phyloP scores from a whole-genome alignment of 2,113 vertebrate genomes.

The Hippocampus guttulatus region DNA sequence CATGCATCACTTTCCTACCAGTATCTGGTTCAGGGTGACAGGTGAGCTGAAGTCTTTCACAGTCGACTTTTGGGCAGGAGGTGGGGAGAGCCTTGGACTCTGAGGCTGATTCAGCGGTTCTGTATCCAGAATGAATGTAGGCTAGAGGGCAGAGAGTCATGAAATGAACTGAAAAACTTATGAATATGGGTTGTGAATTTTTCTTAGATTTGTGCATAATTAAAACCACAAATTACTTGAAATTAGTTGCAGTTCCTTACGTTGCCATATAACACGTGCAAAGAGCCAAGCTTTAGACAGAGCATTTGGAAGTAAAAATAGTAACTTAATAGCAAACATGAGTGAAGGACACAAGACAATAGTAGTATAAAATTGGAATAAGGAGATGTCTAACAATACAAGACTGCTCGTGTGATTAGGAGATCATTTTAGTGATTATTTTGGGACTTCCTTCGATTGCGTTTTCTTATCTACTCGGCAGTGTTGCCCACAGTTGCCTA shows the following conservation, averaged over 20 bases:
- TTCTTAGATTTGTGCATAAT: neutral
- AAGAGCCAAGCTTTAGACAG: neutral
- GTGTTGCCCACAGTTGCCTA: constrained; percentile 6
- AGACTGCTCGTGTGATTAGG: neutral
- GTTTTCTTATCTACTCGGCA: neutral
- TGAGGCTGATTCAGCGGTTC: neutral
- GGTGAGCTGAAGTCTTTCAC: too few relatives aligned
- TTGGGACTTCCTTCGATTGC: neutral
- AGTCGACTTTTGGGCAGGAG: too few relatives aligned
- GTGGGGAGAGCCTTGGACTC: too few relatives aligned
- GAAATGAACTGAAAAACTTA: too few relatives aligned
- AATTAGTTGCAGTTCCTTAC: neutral
- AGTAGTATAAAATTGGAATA: neutral
- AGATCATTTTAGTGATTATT: neutral
- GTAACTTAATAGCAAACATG: neutral
- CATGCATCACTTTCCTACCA: too few relatives aligned
- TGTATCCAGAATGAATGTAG: neutral
- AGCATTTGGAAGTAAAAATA: neutral
- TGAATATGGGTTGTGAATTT: too few relatives aligned
- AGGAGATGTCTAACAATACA: neutral
- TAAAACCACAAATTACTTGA: neutral
- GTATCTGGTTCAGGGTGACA: too few relatives aligned
- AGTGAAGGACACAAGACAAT: neutral
- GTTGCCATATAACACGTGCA: neutral
- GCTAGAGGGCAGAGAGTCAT: too few relatives aligned